A percentile compares a stretch with the other conserved stretches of the same genome.
phyloP scores from a whole-genome alignment of 1,140 invertebrate genomes.

The Drosophila micromelanica region DNA sequence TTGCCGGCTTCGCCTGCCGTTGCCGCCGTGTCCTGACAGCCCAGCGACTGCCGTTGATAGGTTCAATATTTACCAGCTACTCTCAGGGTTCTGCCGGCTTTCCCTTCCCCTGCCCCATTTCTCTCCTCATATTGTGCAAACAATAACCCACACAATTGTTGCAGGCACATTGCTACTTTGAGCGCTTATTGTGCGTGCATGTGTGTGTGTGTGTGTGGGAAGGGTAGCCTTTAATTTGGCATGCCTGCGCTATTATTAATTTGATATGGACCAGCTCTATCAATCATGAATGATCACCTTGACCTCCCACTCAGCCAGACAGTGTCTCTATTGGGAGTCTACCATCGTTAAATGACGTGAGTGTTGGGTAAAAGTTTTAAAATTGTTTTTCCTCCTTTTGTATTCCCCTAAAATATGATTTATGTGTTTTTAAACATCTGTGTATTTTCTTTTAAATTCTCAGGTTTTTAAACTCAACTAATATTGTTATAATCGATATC shows the following conservation, averaged over 20 bases:
- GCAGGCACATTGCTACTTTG: slow-evolving; percentile 40
- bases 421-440: slow-evolving; percentile 2
- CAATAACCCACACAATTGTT: slow-evolving; percentile 45
- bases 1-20: slow-evolving; percentile 1
- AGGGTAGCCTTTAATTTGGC: slow-evolving; percentile 41
- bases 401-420: not conserved
- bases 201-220: slow-evolving; percentile 1
- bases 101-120: slow-evolving; percentile 9
- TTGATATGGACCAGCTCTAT: slow-evolving; percentile 61
- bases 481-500: no score
- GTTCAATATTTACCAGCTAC: slow-evolving; percentile 45
- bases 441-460: not conserved
- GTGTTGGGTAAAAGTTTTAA: slow-evolving; percentile 2
- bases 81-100: slow-evolving; percentile 28
- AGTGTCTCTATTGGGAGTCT: slow-evolving; percentile 3
- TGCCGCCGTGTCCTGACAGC: slow-evolving; percentile 33
- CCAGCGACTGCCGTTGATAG: slow-evolving; percentile 37
- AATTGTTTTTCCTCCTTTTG: slow-evolving; percentile 3
- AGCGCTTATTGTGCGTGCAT: not conserved
- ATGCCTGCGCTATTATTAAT: slow-evolving; percentile 59
- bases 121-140: not conserved
- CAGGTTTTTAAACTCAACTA: no score
- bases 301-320: slow-evolving; percentile 45
- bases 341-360: slow-evolving; percentile 52
- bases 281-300: slow-evolving; percentile 59